Evolutionary conservation across 2,888 invertebrate species (phyloP).

Genomic region (Platerodrilus igneus): DNA sequence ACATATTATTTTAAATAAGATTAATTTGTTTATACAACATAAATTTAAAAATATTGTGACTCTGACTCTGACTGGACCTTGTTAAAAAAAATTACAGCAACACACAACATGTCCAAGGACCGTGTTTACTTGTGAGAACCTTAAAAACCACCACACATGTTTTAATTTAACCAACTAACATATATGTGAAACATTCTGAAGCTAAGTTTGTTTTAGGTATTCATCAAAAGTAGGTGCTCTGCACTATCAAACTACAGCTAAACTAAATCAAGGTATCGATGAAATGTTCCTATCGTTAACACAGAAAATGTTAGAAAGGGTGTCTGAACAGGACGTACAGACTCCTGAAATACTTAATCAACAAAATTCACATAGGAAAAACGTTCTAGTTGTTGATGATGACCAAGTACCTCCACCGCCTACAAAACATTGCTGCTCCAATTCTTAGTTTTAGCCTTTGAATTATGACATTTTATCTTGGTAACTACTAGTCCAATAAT

Average conservation of each 20-base stretch:
- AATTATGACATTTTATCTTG: too few species aligned
- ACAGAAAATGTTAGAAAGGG: constrained; percentile 62
- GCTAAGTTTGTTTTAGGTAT: constrained; percentile 64
- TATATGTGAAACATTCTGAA: constrained; percentile 3
- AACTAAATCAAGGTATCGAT: constrained; percentile 85
- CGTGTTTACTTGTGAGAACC: too few species aligned
- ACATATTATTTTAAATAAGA: too few species aligned
- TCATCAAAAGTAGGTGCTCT: constrained; percentile 86
- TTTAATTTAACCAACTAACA: not conserved
- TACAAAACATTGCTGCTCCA: constrained; percentile 38
- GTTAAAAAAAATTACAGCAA: too few species aligned
- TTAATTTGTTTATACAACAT: too few species aligned
- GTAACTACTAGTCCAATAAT: too few species aligned
- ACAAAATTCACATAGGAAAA: constrained; percentile 41
- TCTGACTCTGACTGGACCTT: too few species aligned
- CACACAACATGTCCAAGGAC: too few species aligned
- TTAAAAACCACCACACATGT: not conserved
- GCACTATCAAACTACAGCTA: constrained; percentile 92
- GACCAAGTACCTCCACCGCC: constrained; percentile 33
- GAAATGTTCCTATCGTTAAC: constrained; percentile 85
- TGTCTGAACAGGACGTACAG: constrained; percentile 38
- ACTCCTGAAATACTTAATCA: constrained; percentile 36
- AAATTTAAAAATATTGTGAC: too few species aligned
- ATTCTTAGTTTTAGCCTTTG: constrained; percentile 35
- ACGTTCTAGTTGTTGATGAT: constrained; percentile 44